Percentiles rank a stretch among this genome's conserved stretches.
phyloP scores from a whole-genome alignment of 2,888 invertebrate species.

The Acanthopleura granulata region DNA sequence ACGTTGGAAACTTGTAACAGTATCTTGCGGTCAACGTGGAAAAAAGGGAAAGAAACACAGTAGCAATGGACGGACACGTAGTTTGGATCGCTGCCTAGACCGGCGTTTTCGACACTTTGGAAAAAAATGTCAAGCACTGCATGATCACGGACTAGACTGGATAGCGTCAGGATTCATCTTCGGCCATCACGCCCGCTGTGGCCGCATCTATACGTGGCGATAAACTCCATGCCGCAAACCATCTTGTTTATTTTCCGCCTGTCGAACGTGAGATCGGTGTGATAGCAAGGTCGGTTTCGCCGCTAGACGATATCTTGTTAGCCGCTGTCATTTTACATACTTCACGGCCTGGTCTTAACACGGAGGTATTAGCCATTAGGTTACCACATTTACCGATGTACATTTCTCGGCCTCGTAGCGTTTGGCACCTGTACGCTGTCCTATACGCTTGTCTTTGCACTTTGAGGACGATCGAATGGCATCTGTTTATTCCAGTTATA shows the following conservation, averaged over 20 bases:
- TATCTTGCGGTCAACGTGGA: not conserved
- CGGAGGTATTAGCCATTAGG: too few species aligned
- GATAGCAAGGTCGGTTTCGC: not conserved
- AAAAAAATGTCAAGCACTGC: not conserved
- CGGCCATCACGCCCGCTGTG: not conserved
- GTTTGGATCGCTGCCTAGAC: not conserved
- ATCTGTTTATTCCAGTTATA: too few species aligned
- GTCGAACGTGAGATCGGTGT: not conserved
- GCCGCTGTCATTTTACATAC: not conserved
- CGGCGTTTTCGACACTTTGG: not conserved
- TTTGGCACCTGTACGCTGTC: too few species aligned
- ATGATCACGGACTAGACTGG: not conserved
- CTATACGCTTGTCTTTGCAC: too few species aligned
- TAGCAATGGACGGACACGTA: not conserved
- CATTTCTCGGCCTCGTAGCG: too few species aligned
- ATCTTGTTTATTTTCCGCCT: not conserved
- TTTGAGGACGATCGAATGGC: too few species aligned
- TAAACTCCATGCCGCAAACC: not conserved
- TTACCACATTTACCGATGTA: too few species aligned
- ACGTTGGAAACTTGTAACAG: conserved; percentile 1
- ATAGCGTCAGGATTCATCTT: not conserved
- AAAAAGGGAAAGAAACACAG: conserved; percentile 6
- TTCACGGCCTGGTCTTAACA: not conserved
- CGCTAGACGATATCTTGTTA: not conserved
- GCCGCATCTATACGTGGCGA: not conserved